A percentile compares a stretch with the other conserved stretches of the same genome.
Conservation (phyloP, 2,888 invertebrate species). For the Synergus itoensis region DNA sequence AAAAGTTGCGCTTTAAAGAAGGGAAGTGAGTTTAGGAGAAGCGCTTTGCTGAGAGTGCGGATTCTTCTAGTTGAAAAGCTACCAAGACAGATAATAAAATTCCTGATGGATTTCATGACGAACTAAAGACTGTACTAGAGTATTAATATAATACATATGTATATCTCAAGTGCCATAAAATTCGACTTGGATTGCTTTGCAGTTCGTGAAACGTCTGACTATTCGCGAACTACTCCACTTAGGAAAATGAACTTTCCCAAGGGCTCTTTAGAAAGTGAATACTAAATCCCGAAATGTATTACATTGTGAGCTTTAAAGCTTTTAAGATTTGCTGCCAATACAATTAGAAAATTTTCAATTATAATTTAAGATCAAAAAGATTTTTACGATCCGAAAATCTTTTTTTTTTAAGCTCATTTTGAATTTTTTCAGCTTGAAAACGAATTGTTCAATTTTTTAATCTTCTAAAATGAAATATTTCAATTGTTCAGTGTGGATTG, state of each 20-base stretch:
- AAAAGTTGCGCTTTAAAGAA: conserved; percentile 53
- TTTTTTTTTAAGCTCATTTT: too few species aligned
- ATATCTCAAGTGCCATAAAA: not conserved
- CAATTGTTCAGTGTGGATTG: not conserved
- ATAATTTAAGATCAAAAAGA: too few species aligned
- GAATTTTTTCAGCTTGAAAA: too few species aligned
- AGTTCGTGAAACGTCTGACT: not conserved
- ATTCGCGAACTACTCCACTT: conserved; percentile 2
- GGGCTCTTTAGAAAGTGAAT: not conserved
- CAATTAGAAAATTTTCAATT: not conserved
- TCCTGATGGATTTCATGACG: conserved; percentile 9
- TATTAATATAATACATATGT: not conserved
- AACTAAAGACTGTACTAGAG: not conserved
- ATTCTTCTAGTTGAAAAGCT: not conserved
- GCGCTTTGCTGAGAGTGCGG: conserved; percentile 17
- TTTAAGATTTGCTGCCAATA: too few species aligned
- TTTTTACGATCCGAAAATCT: too few species aligned
- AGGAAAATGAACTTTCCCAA: not conserved
- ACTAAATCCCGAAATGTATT: not conserved
- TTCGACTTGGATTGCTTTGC: not conserved
- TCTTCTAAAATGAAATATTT: too few species aligned
- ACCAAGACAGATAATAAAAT: conserved; percentile 12
- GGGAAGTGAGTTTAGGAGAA: conserved; percentile 27
- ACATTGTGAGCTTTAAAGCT: not conserved
- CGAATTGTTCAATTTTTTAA: too few species aligned